Conservation (phyloP, 2,113 vertebrate genomes). For the Cyrtonyx montezumae region DNA sequence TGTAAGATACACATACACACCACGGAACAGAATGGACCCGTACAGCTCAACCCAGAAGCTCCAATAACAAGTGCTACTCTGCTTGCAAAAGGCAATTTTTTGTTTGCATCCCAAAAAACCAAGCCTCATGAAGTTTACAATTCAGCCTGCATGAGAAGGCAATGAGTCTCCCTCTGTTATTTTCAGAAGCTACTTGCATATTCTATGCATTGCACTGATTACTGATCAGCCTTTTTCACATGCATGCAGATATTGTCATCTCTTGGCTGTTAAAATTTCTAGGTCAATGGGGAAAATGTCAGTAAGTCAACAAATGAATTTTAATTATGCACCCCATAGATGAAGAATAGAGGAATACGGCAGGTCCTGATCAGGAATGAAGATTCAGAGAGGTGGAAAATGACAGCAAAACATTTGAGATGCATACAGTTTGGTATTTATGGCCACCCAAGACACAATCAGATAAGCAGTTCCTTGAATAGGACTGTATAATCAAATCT, state of each 20-base stretch:
- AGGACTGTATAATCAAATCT: no score
- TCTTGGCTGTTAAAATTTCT: background rate
- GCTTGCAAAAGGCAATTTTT: background rate
- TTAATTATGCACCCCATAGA: background rate
- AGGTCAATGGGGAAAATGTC: background rate
- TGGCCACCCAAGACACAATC: background rate
- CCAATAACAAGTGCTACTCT: background rate
- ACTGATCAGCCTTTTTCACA: background rate
- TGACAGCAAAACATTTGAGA: background rate
- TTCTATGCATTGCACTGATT: background rate
- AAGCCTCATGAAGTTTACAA: background rate
- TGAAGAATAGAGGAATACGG: background rate
- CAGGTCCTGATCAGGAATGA: background rate
- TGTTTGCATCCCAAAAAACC: background rate
- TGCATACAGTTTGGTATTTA: background rate
- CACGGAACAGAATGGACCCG: rapidly evolving
- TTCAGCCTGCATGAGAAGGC: background rate
- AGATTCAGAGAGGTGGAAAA: background rate
- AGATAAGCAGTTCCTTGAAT: background rate
- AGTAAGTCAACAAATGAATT: background rate
- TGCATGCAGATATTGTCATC: background rate
- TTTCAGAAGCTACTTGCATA: background rate
- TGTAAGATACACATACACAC: background rate
- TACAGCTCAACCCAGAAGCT: background rate
- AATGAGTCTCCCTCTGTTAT: background rate